Base-by-base conservation (phyloP, 2,888 invertebrate genomes). In the Escarpia spicata region DNA sequence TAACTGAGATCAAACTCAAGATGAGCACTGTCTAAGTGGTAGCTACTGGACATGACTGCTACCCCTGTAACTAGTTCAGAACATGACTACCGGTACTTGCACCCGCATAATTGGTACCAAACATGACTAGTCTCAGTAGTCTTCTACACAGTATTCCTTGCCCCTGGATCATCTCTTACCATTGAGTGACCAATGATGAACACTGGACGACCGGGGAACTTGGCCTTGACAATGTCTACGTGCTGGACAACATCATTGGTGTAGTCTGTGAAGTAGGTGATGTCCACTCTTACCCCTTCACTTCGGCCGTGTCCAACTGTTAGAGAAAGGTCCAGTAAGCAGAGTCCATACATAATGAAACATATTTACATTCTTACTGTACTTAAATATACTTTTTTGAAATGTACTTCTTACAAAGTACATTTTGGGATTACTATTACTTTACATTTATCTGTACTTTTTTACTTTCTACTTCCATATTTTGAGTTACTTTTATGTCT, bases 131-230 rank as follows among this genome's bases (percentile, higher is more conserved):
- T 52, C 37, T 43, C 6, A 60, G 19, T 91, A 89, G 26, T 9
- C n/a, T 43, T 31, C 8, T 45, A 43, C 60, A 90, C 44, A 92
- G 26, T 8, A 43, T 6, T 37, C n/a, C 43, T 31, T 94, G n/a
- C n/a, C n/a, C 44, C 12, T 31, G 75, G 19, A 43, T n/a, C 44
- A 19, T 43, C 43, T 93, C 94, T 93, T 94, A 97, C 97, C 97
- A 97, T 97, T 12, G 97, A 97, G 95, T 97, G 97, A n/a, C 97
- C 97, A 89, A 97, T 94, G 31, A 97, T 94, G 94, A 96, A 97
- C 44, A 96, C 94, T 0, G 96, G 96, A n/a, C 96, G 92, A 26
- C 94, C 93, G 15, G 96, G 95, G 93, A 95, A 95, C 60, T 95
- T 94, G 43, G 95, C 93, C 92, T 95, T 95, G 12, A 96, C 94